Percentiles rank a stretch among this genome's conserved stretches.
These are phyloP conservation scores for Tenthredo amoena DNA, from an alignment of 2,888 invertebrate genomes.

Conservation along the genomic window DNA sequence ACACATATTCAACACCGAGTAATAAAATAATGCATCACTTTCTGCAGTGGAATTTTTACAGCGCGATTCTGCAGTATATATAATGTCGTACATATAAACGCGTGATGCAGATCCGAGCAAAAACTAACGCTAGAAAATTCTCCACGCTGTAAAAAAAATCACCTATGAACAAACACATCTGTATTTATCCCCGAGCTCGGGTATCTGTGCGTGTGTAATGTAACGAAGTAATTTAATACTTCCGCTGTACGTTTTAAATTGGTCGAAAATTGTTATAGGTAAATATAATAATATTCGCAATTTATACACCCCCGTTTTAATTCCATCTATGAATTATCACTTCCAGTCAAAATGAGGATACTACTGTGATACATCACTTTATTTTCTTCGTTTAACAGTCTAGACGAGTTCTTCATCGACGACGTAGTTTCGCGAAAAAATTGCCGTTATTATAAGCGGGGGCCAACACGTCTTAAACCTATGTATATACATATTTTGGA, in stretches of 20 bases:
- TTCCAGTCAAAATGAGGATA: neutral
- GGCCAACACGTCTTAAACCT: neutral
- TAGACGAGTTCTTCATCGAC: neutral
- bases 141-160: neutral
- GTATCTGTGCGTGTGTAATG: neutral
- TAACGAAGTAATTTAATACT: constrained; percentile 11
- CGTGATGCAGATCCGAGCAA: neutral
- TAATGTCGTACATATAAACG: neutral
- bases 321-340: neutral
- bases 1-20: neutral
- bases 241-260: neutral
- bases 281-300: neutral
- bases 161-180: neutral
- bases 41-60: neutral
- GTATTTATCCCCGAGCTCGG: neutral
- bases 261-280: neutral
- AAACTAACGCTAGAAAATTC: neutral
- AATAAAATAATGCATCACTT: neutral
- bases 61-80: neutral
- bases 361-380: neutral
- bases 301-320: neutral
- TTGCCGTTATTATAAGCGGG: neutral
- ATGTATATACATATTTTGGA: too few relatives aligned
- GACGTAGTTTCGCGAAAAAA: neutral
- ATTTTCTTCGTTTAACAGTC: neutral